Conservation (phyloP, 2,888 invertebrate species). For the Germaria angustata region DNA sequence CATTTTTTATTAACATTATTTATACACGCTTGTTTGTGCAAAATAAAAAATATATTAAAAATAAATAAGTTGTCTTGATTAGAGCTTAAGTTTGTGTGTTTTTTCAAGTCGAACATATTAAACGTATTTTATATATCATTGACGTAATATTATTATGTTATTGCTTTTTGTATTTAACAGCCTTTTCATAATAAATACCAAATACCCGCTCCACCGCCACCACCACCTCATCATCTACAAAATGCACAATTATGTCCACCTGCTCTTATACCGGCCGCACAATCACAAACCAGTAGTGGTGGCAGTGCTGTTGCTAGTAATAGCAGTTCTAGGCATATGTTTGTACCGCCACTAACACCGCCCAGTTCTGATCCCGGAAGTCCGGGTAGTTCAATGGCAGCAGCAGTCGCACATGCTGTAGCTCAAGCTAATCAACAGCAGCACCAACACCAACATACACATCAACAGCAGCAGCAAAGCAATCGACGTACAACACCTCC, state of each 20-base stretch:
- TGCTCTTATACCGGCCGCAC: constrained; percentile 62
- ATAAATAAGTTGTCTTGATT: constrained; percentile 42
- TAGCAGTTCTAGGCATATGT: constrained; percentile 82
- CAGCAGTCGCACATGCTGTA: constrained; percentile 80
- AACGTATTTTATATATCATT: constrained; percentile 33
- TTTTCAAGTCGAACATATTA: constrained; percentile 19
- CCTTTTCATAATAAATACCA: constrained; percentile 78
- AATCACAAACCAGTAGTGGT: constrained; percentile 58
- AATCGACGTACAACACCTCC: constrained; percentile 75
- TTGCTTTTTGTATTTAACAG: constrained; percentile 67
- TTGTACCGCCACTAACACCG: constrained; percentile 92
- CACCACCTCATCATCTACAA: constrained; percentile 72
- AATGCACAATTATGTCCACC: constrained; percentile 76
- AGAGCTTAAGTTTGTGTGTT: constrained; percentile 18
- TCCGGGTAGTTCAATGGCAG: constrained; percentile 86
- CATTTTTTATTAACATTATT: constrained; percentile 55
- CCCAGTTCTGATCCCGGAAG: constrained; percentile 94
- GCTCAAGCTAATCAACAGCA: constrained; percentile 71
- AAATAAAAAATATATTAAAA: neutral
- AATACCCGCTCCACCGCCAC: constrained; percentile 74
- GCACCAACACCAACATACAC: constrained; percentile 80
- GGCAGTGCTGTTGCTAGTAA: neutral
- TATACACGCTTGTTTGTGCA: neutral
- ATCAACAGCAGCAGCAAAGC: constrained; percentile 78
- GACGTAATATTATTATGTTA: constrained; percentile 42